A percentile compares a stretch with the other conserved stretches of the same genome.
Conservation (phyloP, 2,888 invertebrate genomes). For the Platycnemis pennipes region DNA sequence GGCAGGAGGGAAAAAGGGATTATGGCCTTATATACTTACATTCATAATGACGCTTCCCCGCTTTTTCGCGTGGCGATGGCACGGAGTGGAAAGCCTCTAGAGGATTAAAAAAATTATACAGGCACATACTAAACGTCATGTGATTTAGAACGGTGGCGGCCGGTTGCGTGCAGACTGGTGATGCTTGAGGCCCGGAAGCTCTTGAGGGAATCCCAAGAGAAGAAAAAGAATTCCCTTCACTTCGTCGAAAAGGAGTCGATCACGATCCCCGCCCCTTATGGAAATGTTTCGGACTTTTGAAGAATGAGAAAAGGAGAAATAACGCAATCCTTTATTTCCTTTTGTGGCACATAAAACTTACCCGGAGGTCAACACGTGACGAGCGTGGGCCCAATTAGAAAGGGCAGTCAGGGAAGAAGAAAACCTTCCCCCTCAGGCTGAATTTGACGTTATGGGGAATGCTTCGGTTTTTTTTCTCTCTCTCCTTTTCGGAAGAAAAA, state of each 20-base stretch:
- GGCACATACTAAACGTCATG: neutral
- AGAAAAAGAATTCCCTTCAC: neutral
- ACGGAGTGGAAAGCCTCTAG: neutral
- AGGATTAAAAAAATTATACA: neutral
- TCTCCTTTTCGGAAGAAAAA: neutral
- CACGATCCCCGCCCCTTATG: constrained; percentile 21
- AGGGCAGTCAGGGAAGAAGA: neutral
- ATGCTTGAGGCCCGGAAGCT: constrained; percentile 62
- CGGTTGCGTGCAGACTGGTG: constrained; percentile 41
- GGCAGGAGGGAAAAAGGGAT: neutral
- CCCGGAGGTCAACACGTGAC: neutral
- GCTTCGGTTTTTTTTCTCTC: neutral
- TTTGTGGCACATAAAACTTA: neutral
- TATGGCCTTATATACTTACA: neutral
- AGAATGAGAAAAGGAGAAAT: neutral
- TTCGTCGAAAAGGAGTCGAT: constrained; percentile 34
- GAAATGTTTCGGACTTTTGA: neutral
- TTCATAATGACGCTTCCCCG: neutral
- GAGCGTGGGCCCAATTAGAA: neutral
- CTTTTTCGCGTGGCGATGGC: neutral
- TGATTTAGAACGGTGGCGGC: neutral
- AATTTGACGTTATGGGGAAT: neutral
- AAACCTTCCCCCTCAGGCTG: neutral
- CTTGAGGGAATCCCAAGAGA: neutral
- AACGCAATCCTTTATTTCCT: neutral